These are phyloP conservation scores for Corythoichthys haematopterus DNA, from an alignment of 2,113 vertebrate species.

Conservation along the genomic window DNA sequence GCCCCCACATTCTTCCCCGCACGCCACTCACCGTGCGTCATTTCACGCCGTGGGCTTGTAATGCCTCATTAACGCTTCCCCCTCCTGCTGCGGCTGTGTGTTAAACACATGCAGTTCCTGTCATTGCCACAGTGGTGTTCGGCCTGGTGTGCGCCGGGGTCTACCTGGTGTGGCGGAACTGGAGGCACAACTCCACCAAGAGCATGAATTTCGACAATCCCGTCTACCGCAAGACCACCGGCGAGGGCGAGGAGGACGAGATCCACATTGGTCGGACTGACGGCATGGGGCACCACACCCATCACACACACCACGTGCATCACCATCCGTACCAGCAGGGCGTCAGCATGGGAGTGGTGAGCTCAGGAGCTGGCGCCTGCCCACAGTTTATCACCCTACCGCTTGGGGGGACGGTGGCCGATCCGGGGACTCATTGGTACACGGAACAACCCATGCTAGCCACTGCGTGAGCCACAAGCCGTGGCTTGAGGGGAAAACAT, in stretches of 20 bases:
- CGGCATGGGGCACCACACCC: slow-evolving; percentile 80
- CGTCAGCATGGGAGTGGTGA: slow-evolving; percentile 58
- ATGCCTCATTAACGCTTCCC: slow-evolving; percentile 61
- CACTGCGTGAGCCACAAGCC: slow-evolving; percentile 47
- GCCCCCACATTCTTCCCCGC: slow-evolving; percentile 26
- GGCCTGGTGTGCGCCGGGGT: slow-evolving; percentile 84
- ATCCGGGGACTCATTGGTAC: slow-evolving; percentile 76
- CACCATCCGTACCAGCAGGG: slow-evolving; percentile 75
- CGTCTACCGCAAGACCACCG: slow-evolving; percentile 94
- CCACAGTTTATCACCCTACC: slow-evolving; percentile 74
- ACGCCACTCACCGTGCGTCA: slow-evolving; percentile 50
- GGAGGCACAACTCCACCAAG: slow-evolving; percentile 93
- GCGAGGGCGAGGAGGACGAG: slow-evolving; percentile 90
- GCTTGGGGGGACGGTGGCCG: slow-evolving; percentile 67
- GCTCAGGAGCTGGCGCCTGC: slow-evolving; percentile 54
- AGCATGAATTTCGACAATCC: slow-evolving; percentile 99
- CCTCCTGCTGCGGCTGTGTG: slow-evolving; percentile 65
- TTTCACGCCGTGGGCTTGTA: slow-evolving; percentile 52
- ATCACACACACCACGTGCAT: slow-evolving; percentile 79
- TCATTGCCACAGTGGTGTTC: slow-evolving; percentile 82
- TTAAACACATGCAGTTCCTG: slow-evolving; percentile 77
- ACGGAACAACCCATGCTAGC: slow-evolving; percentile 72
- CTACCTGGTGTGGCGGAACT: slow-evolving; percentile 95
- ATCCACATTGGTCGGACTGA: slow-evolving; percentile 89
- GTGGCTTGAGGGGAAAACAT: slow-evolving; percentile 13